A percentile compares a stretch with the other conserved stretches of the same genome.
Conservation (phyloP, 64 coral and sea anemone species). For the Actinia equina region DNA sequence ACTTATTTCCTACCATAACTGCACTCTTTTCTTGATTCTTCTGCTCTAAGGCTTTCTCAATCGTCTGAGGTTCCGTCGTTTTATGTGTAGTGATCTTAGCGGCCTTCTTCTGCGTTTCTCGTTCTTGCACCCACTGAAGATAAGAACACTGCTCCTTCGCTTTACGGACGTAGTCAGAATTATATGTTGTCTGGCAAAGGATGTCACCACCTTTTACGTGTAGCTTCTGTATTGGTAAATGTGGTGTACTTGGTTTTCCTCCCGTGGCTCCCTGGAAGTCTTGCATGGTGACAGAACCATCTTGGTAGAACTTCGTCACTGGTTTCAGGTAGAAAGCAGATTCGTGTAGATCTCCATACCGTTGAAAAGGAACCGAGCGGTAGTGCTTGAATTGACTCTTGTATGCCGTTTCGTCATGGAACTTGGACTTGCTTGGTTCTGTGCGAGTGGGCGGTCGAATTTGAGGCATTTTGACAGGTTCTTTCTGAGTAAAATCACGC, state of each 20-base stretch:
- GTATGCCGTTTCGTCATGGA: conserved; percentile 81
- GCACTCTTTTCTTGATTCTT: not conserved
- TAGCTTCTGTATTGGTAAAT: conserved; percentile 55
- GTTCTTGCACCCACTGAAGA: conserved; percentile 69
- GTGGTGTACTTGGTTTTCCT: conserved; percentile 53
- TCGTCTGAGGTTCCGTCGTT: not conserved
- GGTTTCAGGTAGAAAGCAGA: conserved; percentile 75
- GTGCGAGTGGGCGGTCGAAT: conserved; percentile 68
- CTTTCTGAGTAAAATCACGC: conserved; percentile 77
- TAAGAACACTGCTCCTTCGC: conserved; percentile 60
- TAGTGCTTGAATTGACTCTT: conserved; percentile 83
- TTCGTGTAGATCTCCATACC: conserved; percentile 97
- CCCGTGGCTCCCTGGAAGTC: conserved; percentile 77
- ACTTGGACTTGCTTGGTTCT: conserved; percentile 59
- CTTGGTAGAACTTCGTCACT: conserved; percentile 68
- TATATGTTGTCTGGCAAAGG: conserved; percentile 56
- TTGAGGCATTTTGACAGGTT: conserved; percentile 43
- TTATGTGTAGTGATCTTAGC: not conserved
- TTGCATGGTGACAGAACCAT: conserved; percentile 75
- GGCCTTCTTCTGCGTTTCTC: conserved; percentile 38
- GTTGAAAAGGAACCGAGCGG: conserved; percentile 56
- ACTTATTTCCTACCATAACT: not conserved
- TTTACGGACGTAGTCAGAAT: conserved; percentile 61
- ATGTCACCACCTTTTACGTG: conserved; percentile 39
- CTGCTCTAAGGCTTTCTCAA: not conserved